Conservation (phyloP, 2,797 vertebrate genomes). For the Bucorvus abyssinicus region DNA sequence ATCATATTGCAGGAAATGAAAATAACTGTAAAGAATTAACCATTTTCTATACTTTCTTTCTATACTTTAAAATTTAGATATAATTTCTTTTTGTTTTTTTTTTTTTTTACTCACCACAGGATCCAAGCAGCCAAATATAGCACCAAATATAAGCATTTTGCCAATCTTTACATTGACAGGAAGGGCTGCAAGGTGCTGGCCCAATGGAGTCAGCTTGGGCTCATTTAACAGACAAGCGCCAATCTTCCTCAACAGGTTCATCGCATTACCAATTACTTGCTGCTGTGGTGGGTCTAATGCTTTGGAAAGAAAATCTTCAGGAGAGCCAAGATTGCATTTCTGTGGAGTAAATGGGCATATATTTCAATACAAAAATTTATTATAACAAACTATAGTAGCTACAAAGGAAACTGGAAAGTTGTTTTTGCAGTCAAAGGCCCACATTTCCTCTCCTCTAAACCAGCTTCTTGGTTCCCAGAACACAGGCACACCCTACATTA, state of each 20-base stretch:
- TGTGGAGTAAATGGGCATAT: slow-evolving; percentile 45
- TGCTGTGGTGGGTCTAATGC: slow-evolving; percentile 91
- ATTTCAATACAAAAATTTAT: not conserved
- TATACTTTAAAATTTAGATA: not conserved
- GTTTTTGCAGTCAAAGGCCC: not conserved
- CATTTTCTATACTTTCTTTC: not conserved
- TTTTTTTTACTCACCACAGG: slow-evolving; percentile 83
- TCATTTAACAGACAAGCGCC: slow-evolving; percentile 86
- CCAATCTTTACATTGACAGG: slow-evolving; percentile 98
- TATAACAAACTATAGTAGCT: not conserved
- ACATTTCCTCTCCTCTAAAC: not conserved
- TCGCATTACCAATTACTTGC: slow-evolving; percentile 93
- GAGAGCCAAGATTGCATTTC: slow-evolving; percentile 95
- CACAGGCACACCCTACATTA: fast-evolving
- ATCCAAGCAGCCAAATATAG: slow-evolving; percentile 94
- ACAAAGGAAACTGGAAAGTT: not conserved
- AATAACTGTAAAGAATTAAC: not conserved
- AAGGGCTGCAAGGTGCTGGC: slow-evolving; percentile 92
- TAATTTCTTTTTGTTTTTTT: not conserved
- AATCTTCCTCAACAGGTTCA: slow-evolving; percentile 89
- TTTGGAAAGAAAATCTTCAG: slow-evolving; percentile 90
- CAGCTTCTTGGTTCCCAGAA: not conserved
- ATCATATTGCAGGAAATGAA: not conserved
- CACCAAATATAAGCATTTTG: slow-evolving; percentile 98
- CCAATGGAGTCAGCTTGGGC: slow-evolving; percentile 88